Conservation (phyloP, 2,888 invertebrate genomes). For the Danaus chrysippus region DNA sequence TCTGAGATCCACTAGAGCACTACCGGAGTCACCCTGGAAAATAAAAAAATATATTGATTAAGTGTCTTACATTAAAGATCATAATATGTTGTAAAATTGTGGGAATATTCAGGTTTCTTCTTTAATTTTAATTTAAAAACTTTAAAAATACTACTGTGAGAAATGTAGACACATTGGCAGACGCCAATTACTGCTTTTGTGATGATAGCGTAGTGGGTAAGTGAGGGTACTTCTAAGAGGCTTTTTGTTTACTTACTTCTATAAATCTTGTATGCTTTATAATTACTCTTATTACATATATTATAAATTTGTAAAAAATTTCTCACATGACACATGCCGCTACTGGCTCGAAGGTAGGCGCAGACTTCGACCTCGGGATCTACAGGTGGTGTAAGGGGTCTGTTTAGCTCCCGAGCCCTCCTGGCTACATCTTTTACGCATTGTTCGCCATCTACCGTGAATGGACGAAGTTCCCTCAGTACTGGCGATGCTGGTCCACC, state of each 20-base stretch:
- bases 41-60: not conserved
- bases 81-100: too few relatives aligned
- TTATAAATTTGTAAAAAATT: not conserved
- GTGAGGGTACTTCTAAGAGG: too few relatives aligned
- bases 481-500: not conserved
- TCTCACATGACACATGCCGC: constrained; percentile 4
- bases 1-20: constrained; percentile 39
- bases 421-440: not conserved
- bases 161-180: too few relatives aligned
- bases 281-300: too few relatives aligned
- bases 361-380: not conserved
- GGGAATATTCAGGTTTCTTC: too few relatives aligned
- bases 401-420: not conserved
- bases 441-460: not conserved
- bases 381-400: not conserved
- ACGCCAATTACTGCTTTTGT: too few relatives aligned
- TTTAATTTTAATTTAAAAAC: too few relatives aligned
- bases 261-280: too few relatives aligned
- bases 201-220: too few relatives aligned
- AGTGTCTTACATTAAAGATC: not conserved
- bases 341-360: not conserved
- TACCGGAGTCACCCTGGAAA: constrained; percentile 53
- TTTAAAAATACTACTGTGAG: too few relatives aligned
- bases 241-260: too few relatives aligned
- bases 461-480: not conserved